Evolutionary conservation across 2,113 vertebrate species (phyloP).

Genomic region (Prietella phreatophila): DNA sequence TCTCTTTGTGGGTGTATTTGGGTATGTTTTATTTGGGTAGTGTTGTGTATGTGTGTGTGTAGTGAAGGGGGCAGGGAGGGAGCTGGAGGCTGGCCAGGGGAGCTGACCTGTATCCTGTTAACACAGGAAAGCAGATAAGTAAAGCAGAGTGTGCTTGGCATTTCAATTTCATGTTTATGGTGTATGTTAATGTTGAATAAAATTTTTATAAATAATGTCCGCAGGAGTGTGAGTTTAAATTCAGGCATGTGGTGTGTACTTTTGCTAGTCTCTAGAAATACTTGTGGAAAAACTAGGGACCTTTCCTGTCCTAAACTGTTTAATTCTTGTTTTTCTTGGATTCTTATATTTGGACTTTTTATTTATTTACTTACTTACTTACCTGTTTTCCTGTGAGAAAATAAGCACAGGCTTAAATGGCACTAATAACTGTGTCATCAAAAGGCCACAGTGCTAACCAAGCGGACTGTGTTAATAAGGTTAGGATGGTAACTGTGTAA

Average conservation of each 20-base stretch:
- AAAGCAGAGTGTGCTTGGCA: background rate
- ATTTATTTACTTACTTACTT: background rate
- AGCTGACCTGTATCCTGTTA: conserved; percentile 51
- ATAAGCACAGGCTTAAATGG: background rate
- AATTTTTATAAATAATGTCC: conserved; percentile 21
- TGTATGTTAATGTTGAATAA: conserved; percentile 45
- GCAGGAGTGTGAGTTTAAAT: conserved; percentile 25
- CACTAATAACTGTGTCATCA: background rate
- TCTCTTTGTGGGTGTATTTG: conserved; percentile 20
- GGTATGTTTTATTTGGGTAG: conserved; percentile 35
- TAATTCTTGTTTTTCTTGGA: background rate
- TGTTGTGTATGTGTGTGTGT: conserved; percentile 8
- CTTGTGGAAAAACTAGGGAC: background rate
- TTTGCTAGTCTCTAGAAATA: background rate
- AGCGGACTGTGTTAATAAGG: background rate
- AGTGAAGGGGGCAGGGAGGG: background rate
- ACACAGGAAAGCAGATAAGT: conserved; percentile 43
- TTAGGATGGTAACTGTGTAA: background rate
- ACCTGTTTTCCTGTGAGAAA: background rate
- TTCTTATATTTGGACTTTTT: background rate
- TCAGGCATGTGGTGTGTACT: background rate
- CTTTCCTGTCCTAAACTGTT: background rate
- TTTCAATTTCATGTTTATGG: conserved; percentile 53
- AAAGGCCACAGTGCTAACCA: background rate
- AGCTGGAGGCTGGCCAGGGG: conserved; percentile 34